Evolutionary conservation across 2,113 vertebrate species (phyloP), one percentile per base, ranked within the genome.

Genomic region (Megaceryle torquata): DNA sequence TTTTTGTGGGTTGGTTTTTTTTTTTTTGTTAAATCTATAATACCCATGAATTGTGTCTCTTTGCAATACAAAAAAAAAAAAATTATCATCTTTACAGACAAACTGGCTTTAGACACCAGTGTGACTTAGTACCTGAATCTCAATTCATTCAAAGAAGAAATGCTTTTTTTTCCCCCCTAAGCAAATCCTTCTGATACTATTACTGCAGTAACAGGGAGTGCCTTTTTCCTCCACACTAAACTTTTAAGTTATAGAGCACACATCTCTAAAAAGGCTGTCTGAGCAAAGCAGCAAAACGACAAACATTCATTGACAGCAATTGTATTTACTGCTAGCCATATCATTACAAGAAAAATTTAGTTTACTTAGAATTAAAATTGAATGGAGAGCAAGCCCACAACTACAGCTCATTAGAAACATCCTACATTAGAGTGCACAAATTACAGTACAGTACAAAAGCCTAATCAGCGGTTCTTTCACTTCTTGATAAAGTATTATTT

Each of bases 341-440:
- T 7, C 37, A 89, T 78, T 56, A 43, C 37, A 89, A 84, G 63
- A 85, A 54, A 93, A 82, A 53, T 33, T 68, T 20, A 61, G 28
- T 44, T 41, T 41, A 56, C 22, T 80, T 61, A n/a, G 22, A 94
- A 88, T 44, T 81, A 51, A 91, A 92, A 77, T 1, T 72, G 44
- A 97, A 87, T 39, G 25, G 41, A 89, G 31, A 85, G 35, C 33
- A 96, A 96, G 83, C 12, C 10, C 54, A 56, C 64, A 96, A 81
- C 83, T 75, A 76, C 65, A 79, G 67, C 67, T 93, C 81, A 85
- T 89, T 72, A 96, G 33, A 94, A 56, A 86, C 24, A 91, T 41
- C 53, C 3, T 5, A 76, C 78, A 87, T n/a, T 69, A 65, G 25
- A 92, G 37, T 12, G 43, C 25, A 93, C 57, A 89, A 79, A 92